A percentile compares a stretch with the other conserved stretches of the same genome.
Evolutionary conservation across 2,113 vertebrate genomes (phyloP).

Genomic region (Gallinago media): DNA sequence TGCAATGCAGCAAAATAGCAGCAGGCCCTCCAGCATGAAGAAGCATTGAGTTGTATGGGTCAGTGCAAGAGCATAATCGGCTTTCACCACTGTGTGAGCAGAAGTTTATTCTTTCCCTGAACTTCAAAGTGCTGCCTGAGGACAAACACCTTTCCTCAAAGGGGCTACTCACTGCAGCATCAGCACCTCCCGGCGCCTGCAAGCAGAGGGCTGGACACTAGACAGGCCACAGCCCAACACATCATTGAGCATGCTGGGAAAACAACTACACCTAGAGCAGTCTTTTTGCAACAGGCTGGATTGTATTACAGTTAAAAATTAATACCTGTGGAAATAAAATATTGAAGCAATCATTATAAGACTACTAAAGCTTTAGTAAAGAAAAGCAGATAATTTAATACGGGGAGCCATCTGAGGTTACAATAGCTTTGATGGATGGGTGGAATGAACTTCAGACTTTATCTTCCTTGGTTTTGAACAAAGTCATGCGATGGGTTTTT

Average conservation of each 20-base stretch:
- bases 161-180: not conserved
- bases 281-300: not conserved
- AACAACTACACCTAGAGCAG: not conserved
- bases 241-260: not conserved
- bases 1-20: not conserved
- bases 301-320: constrained; percentile 11
- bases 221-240: not conserved
- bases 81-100: not conserved
- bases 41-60: not conserved
- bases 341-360: not conserved
- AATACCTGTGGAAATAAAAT: not conserved
- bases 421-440: not conserved
- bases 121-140: not conserved
- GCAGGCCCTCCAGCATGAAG: not conserved
- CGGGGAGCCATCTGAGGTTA: not conserved
- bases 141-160: not conserved
- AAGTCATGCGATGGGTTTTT: not conserved
- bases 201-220: not conserved
- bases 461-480: not conserved
- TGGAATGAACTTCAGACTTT: not conserved
- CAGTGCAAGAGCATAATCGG: not conserved
- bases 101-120: not conserved
- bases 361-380: not conserved
- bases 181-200: not conserved
- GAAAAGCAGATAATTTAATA: not conserved